Percentiles rank a stretch among this genome's conserved stretches.
phyloP scores from a whole-genome alignment of 2,797 vertebrate genomes.

The Bovichtus variegatus region DNA sequence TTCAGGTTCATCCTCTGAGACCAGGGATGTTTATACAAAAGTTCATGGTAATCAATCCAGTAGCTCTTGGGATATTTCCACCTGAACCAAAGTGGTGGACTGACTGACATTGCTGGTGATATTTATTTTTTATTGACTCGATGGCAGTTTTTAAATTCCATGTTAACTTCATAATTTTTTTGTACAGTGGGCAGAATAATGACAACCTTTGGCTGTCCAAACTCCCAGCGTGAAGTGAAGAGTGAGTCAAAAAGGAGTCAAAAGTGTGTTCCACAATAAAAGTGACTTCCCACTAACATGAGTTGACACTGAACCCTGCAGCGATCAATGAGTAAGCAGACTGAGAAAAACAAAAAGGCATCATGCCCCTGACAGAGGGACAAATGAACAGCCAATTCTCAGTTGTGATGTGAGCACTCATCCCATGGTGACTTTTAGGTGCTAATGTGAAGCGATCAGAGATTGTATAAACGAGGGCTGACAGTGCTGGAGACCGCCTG shows the following conservation, averaged over 20 bases:
- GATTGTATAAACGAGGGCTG: background rate
- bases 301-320: conserved; percentile 27
- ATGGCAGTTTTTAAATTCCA: background rate
- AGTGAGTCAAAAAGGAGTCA: conserved; percentile 22
- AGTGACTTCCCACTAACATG: conserved; percentile 11
- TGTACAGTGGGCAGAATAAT: background rate
- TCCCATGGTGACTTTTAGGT: conserved; percentile 4
- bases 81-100: background rate
- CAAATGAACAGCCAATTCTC: conserved; percentile 20
- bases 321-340: conserved; percentile 29
- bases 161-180: background rate
- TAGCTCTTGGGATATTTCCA: background rate
- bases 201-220: conserved; percentile 1
- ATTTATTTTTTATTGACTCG: background rate
- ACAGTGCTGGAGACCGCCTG: background rate
- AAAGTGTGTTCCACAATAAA: conserved; percentile 23
- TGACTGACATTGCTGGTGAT: background rate
- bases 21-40: background rate
- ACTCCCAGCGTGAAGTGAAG: conserved; percentile 16
- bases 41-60: background rate
- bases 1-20: background rate
- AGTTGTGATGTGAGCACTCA: background rate
- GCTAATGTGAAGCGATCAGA: conserved; percentile 34
- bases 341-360: conserved; percentile 14
- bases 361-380: background rate